Evolutionary conservation across 2,113 vertebrate genomes (phyloP).

Genomic region (Hypomesus transpacificus): DNA sequence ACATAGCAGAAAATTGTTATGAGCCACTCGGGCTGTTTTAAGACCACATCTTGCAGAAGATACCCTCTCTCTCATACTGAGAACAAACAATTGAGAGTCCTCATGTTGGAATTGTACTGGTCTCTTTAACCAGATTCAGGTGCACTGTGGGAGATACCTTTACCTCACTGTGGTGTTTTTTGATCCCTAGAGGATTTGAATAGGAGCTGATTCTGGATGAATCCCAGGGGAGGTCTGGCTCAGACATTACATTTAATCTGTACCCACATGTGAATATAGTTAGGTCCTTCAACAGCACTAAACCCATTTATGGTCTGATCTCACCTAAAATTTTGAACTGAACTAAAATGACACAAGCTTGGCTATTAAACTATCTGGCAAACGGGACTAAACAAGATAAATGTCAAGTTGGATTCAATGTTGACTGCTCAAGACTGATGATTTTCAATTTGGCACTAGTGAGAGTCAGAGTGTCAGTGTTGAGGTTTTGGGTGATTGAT

Average conservation of each 20-base stretch:
- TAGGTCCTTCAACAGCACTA: conserved; percentile 25
- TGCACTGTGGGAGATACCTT: conserved; percentile 36
- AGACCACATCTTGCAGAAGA: conserved; percentile 38
- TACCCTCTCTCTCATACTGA: not conserved
- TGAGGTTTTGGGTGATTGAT: conserved; percentile 35
- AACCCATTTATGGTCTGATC: conserved; percentile 13
- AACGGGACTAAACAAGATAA: conserved; percentile 30
- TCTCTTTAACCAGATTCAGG: conserved; percentile 45
- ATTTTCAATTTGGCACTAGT: not conserved
- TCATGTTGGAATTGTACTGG: conserved; percentile 29
- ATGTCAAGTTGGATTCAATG: conserved; percentile 34
- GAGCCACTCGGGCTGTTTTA: conserved; percentile 11
- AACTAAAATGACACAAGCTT: conserved; percentile 35
- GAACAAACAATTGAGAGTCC: conserved; percentile 6
- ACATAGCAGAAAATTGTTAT: conserved; percentile 17
- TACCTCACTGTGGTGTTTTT: conserved; percentile 42
- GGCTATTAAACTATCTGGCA: conserved; percentile 26
- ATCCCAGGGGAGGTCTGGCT: conserved; percentile 29
- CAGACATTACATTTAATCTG: conserved; percentile 38
- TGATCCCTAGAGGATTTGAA: conserved; percentile 43
- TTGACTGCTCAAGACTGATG: conserved; percentile 13
- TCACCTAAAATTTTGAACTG: conserved; percentile 26
- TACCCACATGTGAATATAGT: conserved; percentile 29
- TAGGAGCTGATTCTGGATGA: conserved; percentile 27
- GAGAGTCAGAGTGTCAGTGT: conserved; percentile 23